These are phyloP conservation scores for Crioceris asparagi DNA, from an alignment of 2,888 invertebrate species.

Conservation along the genomic window DNA sequence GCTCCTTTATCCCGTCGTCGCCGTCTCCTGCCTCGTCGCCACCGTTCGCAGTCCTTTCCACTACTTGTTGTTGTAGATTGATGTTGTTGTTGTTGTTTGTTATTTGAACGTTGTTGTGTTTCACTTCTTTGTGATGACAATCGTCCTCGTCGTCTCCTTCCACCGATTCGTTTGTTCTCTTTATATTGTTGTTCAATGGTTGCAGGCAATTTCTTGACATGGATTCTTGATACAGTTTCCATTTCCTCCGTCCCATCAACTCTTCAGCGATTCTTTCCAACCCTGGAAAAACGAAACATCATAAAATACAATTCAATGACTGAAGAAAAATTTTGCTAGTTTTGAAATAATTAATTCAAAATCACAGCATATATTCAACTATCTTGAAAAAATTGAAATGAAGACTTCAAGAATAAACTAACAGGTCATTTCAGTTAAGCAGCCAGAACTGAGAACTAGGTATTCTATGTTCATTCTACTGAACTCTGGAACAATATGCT, in stretches of 20 bases:
- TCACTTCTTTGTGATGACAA: conserved; percentile 20
- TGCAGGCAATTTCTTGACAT: conserved; percentile 40
- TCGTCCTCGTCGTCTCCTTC: conserved; percentile 27
- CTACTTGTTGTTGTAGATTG: too few species aligned
- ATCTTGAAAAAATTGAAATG: too few species aligned
- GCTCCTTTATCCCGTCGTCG: conserved; percentile 19
- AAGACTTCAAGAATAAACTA: too few species aligned
- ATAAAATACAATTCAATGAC: not conserved
- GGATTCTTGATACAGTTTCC: conserved; percentile 84
- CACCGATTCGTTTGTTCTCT: conserved; percentile 30
- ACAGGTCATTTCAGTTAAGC: too few species aligned
- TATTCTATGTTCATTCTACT: too few species aligned
- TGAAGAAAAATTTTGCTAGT: not conserved
- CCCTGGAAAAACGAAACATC: conserved; percentile 46
- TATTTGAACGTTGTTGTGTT: too few species aligned
- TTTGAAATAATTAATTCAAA: too few species aligned
- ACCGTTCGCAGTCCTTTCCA: too few species aligned
- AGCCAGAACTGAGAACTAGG: too few species aligned
- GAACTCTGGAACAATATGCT: too few species aligned
- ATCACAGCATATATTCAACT: too few species aligned
- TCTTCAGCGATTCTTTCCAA: conserved; percentile 94
- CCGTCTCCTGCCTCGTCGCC: conserved; percentile 22
- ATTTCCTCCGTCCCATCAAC: conserved; percentile 95
- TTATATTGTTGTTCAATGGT: conserved; percentile 39
- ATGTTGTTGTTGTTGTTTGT: too few species aligned